Percentiles rank a stretch among this genome's conserved stretches.
Evolutionary conservation across 2,797 vertebrate genomes (phyloP).

Genomic region (Luscinia megarhynchos): DNA sequence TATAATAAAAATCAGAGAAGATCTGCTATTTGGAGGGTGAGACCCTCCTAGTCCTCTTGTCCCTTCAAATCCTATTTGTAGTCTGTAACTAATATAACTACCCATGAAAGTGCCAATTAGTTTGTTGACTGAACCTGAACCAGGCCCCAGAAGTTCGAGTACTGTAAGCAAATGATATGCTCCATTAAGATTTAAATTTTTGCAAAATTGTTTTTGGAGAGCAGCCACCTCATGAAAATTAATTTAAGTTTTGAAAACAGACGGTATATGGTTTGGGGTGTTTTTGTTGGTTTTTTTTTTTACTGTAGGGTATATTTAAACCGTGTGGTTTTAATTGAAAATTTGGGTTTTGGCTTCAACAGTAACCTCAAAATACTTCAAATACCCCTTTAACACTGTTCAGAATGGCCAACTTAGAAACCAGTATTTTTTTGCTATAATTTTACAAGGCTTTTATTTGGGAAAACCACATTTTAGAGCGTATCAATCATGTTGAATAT

Average conservation of each 20-base stretch:
- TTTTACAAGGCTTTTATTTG: not conserved
- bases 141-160: not conserved
- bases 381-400: not conserved
- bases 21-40: not conserved
- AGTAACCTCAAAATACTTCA: not conserved
- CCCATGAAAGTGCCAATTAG: not conserved
- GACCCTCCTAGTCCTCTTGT: not conserved
- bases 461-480: not conserved
- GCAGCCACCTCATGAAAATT: not conserved
- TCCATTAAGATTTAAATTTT: not conserved
- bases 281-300: not conserved
- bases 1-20: not conserved
- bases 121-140: slow-evolving; percentile 10
- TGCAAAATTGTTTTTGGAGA: not conserved
- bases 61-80: not conserved
- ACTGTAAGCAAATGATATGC: not conserved
- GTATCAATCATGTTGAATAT: not conserved
- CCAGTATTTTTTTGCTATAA: not conserved
- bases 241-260: not conserved
- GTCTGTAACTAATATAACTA: not conserved
- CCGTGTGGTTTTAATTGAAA: not conserved
- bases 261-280: not conserved
- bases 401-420: not conserved
- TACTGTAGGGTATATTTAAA: not conserved
- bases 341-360: not conserved